Conservation (phyloP, 2,797 vertebrate species). For the Natrix natrix region DNA sequence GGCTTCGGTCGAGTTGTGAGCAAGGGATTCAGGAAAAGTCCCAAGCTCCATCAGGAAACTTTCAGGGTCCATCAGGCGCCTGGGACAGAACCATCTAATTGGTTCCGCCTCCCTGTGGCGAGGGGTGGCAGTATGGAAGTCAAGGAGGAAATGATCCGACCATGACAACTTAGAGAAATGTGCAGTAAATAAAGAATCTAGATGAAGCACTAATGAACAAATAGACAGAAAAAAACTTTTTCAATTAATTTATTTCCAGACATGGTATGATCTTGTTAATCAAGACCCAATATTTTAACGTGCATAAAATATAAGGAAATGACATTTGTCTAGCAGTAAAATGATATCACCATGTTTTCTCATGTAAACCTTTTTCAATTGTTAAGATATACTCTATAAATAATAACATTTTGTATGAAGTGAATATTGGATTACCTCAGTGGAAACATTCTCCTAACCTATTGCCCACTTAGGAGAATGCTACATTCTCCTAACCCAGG, state of each 20-base stretch:
- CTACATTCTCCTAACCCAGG: no score
- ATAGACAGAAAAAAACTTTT: not conserved
- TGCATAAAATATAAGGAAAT: conserved; percentile 53
- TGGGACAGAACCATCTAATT: no score
- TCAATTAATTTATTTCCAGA: conserved; percentile 56
- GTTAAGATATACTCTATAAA: accelerated
- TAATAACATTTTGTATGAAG: not conserved
- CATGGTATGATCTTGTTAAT: conserved; percentile 52
- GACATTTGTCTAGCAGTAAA: conserved; percentile 46
- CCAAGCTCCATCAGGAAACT: no score
- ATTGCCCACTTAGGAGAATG: no score
- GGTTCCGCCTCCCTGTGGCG: no score
- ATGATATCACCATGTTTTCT: conserved; percentile 12
- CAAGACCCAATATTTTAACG: conserved; percentile 37
- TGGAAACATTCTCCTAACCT: not conserved
- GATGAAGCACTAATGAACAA: not conserved
- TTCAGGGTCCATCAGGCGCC: no score
- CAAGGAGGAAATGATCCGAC: no score
- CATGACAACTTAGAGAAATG: conserved; percentile 14
- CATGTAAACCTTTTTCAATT: conserved; percentile 1
- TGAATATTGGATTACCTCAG: not conserved
- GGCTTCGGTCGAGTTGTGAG: no score
- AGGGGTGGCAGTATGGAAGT: no score
- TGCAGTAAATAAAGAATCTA: conserved; percentile 33
- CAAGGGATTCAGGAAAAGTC: no score